A percentile compares a stretch with the other conserved stretches of the same genome.
Conservation (phyloP, 2,888 invertebrate species). For the Netelia melanura region DNA sequence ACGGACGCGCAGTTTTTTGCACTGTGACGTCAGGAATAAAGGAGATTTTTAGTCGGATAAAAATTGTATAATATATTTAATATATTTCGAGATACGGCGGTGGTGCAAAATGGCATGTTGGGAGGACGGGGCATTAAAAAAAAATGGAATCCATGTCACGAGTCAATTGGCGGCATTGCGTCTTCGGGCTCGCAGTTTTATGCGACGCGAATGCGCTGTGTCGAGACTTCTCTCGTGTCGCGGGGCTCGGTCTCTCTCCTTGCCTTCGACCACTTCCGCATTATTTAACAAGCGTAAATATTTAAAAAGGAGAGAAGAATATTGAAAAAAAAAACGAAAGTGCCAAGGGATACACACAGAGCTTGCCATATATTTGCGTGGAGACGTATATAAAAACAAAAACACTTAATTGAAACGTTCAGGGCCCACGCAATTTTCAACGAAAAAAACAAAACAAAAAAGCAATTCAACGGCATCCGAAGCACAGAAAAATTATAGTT, state of each 20-base stretch:
- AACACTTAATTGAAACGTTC: conserved; percentile 13
- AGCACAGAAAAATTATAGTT: conserved; percentile 10
- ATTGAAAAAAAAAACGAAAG: conserved; percentile 69
- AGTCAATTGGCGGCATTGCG: conserved; percentile 22
- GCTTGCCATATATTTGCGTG: conserved; percentile 57
- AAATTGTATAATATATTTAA: conserved; percentile 85
- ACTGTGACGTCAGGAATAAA: conserved; percentile 79
- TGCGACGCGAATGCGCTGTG: conserved; percentile 75
- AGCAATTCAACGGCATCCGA: conserved; percentile 27
- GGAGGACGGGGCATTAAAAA: conserved; percentile 55
- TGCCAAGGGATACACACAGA: conserved; percentile 76
- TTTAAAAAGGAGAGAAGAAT: conserved; percentile 73
- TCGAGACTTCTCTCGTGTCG: conserved; percentile 62
- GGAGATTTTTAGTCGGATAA: conserved; percentile 82
- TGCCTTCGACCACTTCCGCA: conserved; percentile 70
- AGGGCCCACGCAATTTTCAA: conserved; percentile 14
- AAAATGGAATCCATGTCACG: conserved; percentile 15
- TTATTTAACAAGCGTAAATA: conserved; percentile 84
- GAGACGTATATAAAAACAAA: conserved; percentile 51
- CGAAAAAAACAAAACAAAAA: conserved; percentile 6
- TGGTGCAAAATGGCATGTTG: conserved; percentile 70
- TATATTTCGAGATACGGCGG: conserved; percentile 82
- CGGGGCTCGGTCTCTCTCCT: conserved; percentile 65
- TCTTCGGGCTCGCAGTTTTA: conserved; percentile 81
- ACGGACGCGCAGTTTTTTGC: conserved; percentile 80